phyloP scores from a whole-genome alignment of 2,797 vertebrate species.

The Oryzias dopingdopingensis region DNA sequence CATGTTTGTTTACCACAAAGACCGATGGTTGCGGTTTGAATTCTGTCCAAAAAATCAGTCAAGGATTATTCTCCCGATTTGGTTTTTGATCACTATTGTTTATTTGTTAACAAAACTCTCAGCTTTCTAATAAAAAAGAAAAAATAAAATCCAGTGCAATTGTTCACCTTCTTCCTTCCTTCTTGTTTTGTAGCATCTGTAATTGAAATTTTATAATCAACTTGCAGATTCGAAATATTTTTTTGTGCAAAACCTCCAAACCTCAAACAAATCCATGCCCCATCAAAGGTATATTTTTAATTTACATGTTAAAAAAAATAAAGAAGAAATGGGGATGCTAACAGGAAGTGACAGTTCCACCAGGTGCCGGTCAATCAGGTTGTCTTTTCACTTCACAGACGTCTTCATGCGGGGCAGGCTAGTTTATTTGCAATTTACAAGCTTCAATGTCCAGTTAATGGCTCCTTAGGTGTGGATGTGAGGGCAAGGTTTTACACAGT shows the following conservation, averaged over 20 bases:
- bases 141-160: not conserved
- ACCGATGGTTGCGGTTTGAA: constrained; percentile 15
- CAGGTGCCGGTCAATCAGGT: constrained; percentile 53
- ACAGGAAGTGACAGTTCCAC: constrained; percentile 50
- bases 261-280: constrained; percentile 18
- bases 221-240: not conserved
- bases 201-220: not conserved
- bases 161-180: too few species aligned
- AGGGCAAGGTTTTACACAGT: constrained; percentile 12
- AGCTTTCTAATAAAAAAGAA: too few species aligned
- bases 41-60: constrained; percentile 14
- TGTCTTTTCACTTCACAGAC: constrained; percentile 30
- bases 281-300: constrained; percentile 42
- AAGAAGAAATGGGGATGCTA: constrained; percentile 41
- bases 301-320: constrained; percentile 24
- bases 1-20: constrained; percentile 40
- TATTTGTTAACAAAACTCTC: not conserved
- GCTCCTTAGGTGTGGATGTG: constrained; percentile 6
- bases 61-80: too few species aligned
- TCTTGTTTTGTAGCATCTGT: not conserved
- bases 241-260: constrained; percentile 1
- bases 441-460: constrained; percentile 23
- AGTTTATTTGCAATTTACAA: constrained; percentile 5
- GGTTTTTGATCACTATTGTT: too few species aligned
- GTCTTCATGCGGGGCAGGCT: constrained; percentile 38